Evolutionary conservation across 2,797 vertebrate species (phyloP).

Genomic region (Chelon auratus): DNA sequence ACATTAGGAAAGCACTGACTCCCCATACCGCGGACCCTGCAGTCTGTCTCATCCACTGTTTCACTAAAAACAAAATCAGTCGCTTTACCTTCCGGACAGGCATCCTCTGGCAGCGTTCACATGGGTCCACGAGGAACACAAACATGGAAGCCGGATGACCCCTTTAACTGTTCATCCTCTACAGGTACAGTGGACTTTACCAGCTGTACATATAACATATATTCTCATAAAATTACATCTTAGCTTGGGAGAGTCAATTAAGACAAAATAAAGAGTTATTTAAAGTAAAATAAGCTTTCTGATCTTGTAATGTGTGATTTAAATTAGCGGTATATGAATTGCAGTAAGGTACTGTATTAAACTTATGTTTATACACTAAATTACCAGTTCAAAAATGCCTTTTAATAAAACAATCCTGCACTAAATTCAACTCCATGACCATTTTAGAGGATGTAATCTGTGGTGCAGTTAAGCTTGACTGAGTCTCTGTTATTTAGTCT

Average conservation of each 20-base stretch:
- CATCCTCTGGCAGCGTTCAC: slow-evolving; percentile 71
- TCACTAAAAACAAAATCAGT: slow-evolving; percentile 66
- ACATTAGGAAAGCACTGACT: slow-evolving; percentile 74
- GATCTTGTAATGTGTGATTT: slow-evolving; percentile 3
- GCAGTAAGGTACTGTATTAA: slow-evolving; percentile 4
- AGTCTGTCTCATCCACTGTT: slow-evolving; percentile 72
- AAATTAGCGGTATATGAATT: neutral
- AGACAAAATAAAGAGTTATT: neutral
- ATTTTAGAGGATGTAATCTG: too few relatives aligned
- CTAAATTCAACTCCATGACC: too few relatives aligned
- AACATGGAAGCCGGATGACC: slow-evolving; percentile 57
- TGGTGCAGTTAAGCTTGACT: too few relatives aligned
- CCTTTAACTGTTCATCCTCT: slow-evolving; percentile 47
- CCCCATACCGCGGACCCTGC: slow-evolving; percentile 68
- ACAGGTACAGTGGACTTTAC: slow-evolving; percentile 38
- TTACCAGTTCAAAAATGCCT: too few relatives aligned
- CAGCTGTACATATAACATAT: slow-evolving; percentile 29
- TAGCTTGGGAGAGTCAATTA: slow-evolving; percentile 10
- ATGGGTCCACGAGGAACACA: slow-evolving; percentile 61
- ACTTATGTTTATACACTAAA: neutral
- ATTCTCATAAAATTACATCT: neutral
- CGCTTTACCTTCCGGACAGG: slow-evolving; percentile 73
- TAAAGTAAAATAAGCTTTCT: slow-evolving; percentile 8
- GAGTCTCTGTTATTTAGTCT: too few relatives aligned
- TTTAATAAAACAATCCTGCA: too few relatives aligned